Evolutionary conservation across 2,888 invertebrate species (phyloP), one percentile per base, ranked within the genome.

Genomic region (Himalopsyche japonica): DNA sequence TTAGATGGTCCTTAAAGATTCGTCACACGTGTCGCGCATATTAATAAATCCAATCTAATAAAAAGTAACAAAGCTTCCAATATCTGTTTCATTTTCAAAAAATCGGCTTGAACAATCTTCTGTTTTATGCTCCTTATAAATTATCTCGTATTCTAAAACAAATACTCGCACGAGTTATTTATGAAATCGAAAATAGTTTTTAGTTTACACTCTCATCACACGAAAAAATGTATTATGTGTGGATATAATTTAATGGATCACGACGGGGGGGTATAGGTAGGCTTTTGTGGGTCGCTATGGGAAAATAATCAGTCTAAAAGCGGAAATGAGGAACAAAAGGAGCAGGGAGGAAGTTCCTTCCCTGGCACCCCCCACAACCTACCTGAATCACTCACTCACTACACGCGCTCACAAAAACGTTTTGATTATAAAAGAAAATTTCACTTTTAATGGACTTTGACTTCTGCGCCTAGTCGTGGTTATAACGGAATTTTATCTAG

Each of bases 301-400:
- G 85, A 86, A 86, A 87, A 87, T 86, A 87, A 87, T 87, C 87
- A 86, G 86, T 83, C 84, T 85, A 84, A 87, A 86, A 86, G 87
- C 87, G 87, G 87, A 87, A 87, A 83, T 86, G 84, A 79, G 82
- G 86, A 87, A 86, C 87, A 87, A 87, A 85, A 79, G 80, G 76
- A 70, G 76, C 80, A 82, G 80, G 79, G 80, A 84, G 83, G 86
- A 70, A 70, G 70, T 70, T 70, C 70, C 70, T 70, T 24, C 27
- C 24, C 30, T 43, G 15, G 43, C 12, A 15, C 70, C 70, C 27
- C 70, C 70, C 70, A 24, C 70, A 27, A 27, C 70, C 70, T 70
- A 70, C 70, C 70, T 70, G 70, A 70, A 70, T 70, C 70, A 70
- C 70, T 70, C 70, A 70, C 70, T 70, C 24, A 70, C 70, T 70